Base-by-base conservation (phyloP, 2,888 invertebrate species). In the Drosophila diplacantha region DNA sequence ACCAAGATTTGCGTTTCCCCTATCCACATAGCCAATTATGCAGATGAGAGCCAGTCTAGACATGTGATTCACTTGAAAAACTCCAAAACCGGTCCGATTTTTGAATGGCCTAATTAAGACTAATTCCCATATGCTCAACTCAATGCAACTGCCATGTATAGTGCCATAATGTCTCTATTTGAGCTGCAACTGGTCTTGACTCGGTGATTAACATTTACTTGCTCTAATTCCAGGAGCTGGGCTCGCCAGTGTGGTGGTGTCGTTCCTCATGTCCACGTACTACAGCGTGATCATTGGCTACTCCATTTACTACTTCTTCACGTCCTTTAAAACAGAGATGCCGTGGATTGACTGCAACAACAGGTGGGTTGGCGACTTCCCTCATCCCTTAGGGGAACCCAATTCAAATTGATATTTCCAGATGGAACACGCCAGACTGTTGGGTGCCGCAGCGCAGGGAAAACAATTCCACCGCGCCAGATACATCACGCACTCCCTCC, bases 281-380 rank as follows among this genome's bases (percentile, higher is more conserved):
- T 97, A 97, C 89, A 96, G 96, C 88, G 96, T 97, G 75, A 95
- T 98, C 88, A 96, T 97, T 88, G 95, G 96, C 66, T 97, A 97
- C 92, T 93, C 96, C 54, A 93, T 97, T 83, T 97, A 95, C 88
- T 97, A 97, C 89, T 94, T 97, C 89, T 95, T 96, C 88, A 94
- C 96, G 64, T 95, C 96, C 29, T 96, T 96, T 87, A 94, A 94
- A 86, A 91, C 94, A 43, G 92, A 93, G 73, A 93, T 96, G 82
- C 97, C 97, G 3, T 98, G 98, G 98, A 92, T 93, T 26, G 92
- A 93, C 81, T 98, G 98, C 87, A 91, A 91, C 67, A 94, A 97
- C 88, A 90, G 88, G 72, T 88, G 86, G 97, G 97, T 96, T 86
- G 93, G 95, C 95, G 5, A 90, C 91, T 0, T 90, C 92, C 62